phyloP scores from a whole-genome alignment of 2,113 vertebrate species.

The Epinephelus cyanopodus region DNA sequence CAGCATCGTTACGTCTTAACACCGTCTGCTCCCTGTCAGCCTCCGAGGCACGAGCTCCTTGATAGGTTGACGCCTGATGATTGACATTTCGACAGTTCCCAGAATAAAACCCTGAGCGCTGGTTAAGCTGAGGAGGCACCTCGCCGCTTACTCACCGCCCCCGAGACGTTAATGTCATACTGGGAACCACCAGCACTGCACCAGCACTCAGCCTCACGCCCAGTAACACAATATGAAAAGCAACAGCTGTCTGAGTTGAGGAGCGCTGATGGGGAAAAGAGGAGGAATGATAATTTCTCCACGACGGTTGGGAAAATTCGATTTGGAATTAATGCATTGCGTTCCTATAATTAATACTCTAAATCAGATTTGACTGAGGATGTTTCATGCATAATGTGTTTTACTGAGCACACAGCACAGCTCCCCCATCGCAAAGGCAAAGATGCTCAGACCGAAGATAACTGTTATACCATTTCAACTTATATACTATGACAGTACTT shows the following conservation, averaged over 20 bases:
- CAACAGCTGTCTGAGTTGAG: slow-evolving; percentile 60
- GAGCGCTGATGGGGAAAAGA: not conserved
- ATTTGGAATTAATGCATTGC: not conserved
- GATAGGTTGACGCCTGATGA: slow-evolving; percentile 55
- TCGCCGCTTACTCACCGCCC: slow-evolving; percentile 33
- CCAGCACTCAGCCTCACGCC: slow-evolving; percentile 11
- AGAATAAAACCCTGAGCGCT: slow-evolving; percentile 9
- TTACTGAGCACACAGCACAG: not conserved
- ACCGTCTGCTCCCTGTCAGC: slow-evolving; percentile 63
- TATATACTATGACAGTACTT: not conserved
- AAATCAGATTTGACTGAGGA: slow-evolving; percentile 9
- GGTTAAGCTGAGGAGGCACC: slow-evolving; percentile 22
- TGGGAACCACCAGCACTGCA: not conserved
- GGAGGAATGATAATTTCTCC: not conserved
- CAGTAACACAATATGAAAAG: slow-evolving; percentile 46
- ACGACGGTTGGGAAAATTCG: not conserved
- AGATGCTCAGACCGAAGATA: not conserved
- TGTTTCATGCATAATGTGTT: not conserved
- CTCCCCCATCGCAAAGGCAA: not conserved
- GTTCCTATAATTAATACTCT: not conserved
- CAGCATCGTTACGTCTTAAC: slow-evolving; percentile 17
- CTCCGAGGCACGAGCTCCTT: slow-evolving; percentile 22
- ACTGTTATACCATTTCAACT: not conserved
- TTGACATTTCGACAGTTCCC: slow-evolving; percentile 59
- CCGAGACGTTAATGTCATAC: slow-evolving; percentile 33